phyloP scores from a whole-genome alignment of 2,797 vertebrate genomes.

The Melanotaenia maccullochi region DNA sequence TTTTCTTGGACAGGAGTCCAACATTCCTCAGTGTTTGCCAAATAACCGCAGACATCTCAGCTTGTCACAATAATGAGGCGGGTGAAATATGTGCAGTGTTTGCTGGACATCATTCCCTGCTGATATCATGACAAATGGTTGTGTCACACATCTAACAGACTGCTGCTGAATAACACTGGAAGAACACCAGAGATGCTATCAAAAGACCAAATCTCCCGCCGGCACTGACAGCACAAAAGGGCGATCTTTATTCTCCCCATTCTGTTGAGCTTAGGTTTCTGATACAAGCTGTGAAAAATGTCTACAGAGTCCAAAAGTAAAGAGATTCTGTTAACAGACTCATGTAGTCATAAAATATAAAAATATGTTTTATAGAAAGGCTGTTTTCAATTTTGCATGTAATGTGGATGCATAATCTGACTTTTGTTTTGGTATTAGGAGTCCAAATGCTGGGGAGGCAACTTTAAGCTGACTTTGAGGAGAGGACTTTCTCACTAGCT shows the following conservation, averaged over 20 bases:
- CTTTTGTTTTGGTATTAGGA: slow-evolving; percentile 38
- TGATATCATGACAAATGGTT: slow-evolving; percentile 57
- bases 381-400: slow-evolving; percentile 14
- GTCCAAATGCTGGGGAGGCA: slow-evolving; percentile 4
- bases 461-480: slow-evolving; percentile 3
- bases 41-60: slow-evolving; percentile 45
- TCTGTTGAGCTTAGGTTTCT: slow-evolving; percentile 33
- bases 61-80: slow-evolving; percentile 54
- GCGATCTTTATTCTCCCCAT: slow-evolving; percentile 26
- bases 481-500: background rate
- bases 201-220: slow-evolving; percentile 39
- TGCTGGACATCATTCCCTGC: slow-evolving; percentile 36
- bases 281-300: slow-evolving; percentile 45
- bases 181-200: slow-evolving; percentile 42
- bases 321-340: slow-evolving; percentile 29
- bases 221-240: slow-evolving; percentile 36
- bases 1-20: slow-evolving; percentile 36
- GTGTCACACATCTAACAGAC: slow-evolving; percentile 35
- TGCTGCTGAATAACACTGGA: slow-evolving; percentile 33
- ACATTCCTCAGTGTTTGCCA: slow-evolving; percentile 59
- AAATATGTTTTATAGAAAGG: slow-evolving; percentile 33
- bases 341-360: slow-evolving; percentile 13
- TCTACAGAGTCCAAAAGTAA: slow-evolving; percentile 27
- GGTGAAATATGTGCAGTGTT: slow-evolving; percentile 44
- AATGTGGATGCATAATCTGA: slow-evolving; percentile 5